Evolutionary conservation across 2,888 invertebrate species (phyloP).

Genomic region (Abrostola tripartita): DNA sequence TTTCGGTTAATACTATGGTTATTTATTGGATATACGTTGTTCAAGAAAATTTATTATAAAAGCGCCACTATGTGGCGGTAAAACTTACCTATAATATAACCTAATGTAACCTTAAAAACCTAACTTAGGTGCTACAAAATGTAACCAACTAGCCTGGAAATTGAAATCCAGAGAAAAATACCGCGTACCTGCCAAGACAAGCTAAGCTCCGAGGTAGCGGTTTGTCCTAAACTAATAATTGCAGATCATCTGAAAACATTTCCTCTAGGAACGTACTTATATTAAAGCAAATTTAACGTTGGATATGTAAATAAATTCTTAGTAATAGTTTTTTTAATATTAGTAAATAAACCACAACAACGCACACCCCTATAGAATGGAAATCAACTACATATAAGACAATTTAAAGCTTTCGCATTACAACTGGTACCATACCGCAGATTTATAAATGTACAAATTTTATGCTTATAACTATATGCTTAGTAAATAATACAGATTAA

Average conservation of each 20-base stretch:
- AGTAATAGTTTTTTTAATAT: neutral
- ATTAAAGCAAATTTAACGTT: slow-evolving; percentile 21
- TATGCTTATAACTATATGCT: slow-evolving; percentile 9
- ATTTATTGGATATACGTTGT: slow-evolving; percentile 5
- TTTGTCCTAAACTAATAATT: slow-evolving; percentile 45
- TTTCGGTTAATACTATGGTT: slow-evolving; percentile 22
- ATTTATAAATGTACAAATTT: slow-evolving; percentile 1
- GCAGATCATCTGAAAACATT: slow-evolving; percentile 58
- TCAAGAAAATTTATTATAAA: slow-evolving; percentile 28
- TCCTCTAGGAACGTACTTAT: slow-evolving; percentile 23
- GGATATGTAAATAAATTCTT: slow-evolving; percentile 3
- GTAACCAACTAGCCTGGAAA: slow-evolving; percentile 16
- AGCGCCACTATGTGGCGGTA: slow-evolving; percentile 47
- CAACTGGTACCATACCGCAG: slow-evolving; percentile 33
- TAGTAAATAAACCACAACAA: slow-evolving; percentile 27
- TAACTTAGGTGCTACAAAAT: slow-evolving; percentile 23
- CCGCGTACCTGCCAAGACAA: slow-evolving; percentile 20
- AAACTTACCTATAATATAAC: slow-evolving; percentile 25
- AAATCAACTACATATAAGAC: slow-evolving; percentile 7
- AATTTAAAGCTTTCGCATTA: slow-evolving; percentile 42
- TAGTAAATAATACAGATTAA: neutral
- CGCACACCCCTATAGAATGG: slow-evolving; percentile 30
- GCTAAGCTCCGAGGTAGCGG: slow-evolving; percentile 16
- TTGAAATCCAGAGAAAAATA: slow-evolving; percentile 17
- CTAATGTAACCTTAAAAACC: slow-evolving; percentile 8